These are phyloP conservation scores for Phalera bucephala DNA, from an alignment of 2,888 invertebrate species.

Conservation along the genomic window DNA sequence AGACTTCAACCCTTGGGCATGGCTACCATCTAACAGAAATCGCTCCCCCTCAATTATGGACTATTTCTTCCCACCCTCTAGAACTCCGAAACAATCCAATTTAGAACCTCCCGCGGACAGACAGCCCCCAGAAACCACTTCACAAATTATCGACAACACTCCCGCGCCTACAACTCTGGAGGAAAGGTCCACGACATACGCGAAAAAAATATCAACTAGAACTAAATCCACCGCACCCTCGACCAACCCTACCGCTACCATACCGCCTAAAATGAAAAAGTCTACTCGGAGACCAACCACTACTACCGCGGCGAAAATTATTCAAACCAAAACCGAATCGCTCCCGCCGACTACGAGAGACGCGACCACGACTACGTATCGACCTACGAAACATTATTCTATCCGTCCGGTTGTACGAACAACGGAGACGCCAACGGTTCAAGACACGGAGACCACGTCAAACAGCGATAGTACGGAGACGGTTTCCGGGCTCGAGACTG, in stretches of 20 bases:
- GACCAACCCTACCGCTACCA: constrained; percentile 60
- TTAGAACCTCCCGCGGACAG: constrained; percentile 71
- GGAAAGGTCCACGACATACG: constrained; percentile 65
- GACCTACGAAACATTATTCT: constrained; percentile 80
- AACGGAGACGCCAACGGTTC: constrained; percentile 62
- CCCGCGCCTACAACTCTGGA: constrained; percentile 62
- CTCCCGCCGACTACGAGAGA: constrained; percentile 51
- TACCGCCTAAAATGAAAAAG: constrained; percentile 67
- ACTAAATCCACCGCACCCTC: constrained; percentile 66
- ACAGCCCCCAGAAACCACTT: constrained; percentile 53
- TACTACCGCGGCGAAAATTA: constrained; percentile 58
- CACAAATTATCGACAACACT: constrained; percentile 45
- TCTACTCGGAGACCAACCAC: constrained; percentile 63
- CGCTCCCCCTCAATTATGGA: constrained; percentile 78
- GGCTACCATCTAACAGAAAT: constrained; percentile 68
- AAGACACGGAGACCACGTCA: constrained; percentile 74
- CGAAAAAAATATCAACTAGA: constrained; percentile 67
- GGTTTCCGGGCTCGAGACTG: constrained; percentile 61
- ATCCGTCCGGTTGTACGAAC: constrained; percentile 73
- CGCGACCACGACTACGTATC: constrained; percentile 57
- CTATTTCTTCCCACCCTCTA: constrained; percentile 77
- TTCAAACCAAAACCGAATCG: constrained; percentile 58
- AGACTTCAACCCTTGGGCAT: constrained; percentile 78
- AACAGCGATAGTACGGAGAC: constrained; percentile 79
- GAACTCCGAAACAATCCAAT: constrained; percentile 76